Conservation (phyloP, 2,113 vertebrate genomes). For the Melozone crissalis region DNA sequence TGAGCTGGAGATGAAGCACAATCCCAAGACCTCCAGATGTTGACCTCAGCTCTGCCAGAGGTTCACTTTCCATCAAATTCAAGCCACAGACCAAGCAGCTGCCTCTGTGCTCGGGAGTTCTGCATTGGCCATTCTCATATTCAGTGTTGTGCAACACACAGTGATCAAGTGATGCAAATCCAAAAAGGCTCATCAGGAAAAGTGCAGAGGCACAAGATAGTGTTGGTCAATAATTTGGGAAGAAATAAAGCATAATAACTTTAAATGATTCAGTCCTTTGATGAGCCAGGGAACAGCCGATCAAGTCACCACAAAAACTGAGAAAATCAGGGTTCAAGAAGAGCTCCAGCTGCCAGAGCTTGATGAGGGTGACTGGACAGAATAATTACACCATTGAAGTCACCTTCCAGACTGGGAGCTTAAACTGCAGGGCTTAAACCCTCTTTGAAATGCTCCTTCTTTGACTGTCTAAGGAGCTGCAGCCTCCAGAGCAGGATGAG, state of each 20-base stretch:
- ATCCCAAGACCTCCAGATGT: background rate
- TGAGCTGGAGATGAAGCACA: background rate
- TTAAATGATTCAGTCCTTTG: background rate
- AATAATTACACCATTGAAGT: background rate
- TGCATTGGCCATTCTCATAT: background rate
- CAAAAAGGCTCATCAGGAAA: background rate
- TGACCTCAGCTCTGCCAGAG: background rate
- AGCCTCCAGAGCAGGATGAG: background rate
- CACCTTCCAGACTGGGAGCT: background rate
- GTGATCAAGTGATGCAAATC: background rate
- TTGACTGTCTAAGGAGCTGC: background rate
- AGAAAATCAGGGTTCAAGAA: background rate
- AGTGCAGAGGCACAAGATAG: background rate
- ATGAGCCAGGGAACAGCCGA: background rate
- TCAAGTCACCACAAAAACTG: background rate
- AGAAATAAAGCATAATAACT: background rate
- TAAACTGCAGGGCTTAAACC: background rate
- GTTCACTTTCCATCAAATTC: background rate
- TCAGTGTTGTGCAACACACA: rapidly evolving
- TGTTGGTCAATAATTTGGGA: background rate
- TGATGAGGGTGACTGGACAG: background rate
- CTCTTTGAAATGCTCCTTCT: background rate
- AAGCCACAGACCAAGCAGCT: background rate
- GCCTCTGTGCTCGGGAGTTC: background rate
- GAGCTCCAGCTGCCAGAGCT: background rate